These are phyloP conservation scores for Misgurnus anguillicaudatus DNA, from an alignment of 2,113 vertebrate genomes.

Conservation along the genomic window DNA sequence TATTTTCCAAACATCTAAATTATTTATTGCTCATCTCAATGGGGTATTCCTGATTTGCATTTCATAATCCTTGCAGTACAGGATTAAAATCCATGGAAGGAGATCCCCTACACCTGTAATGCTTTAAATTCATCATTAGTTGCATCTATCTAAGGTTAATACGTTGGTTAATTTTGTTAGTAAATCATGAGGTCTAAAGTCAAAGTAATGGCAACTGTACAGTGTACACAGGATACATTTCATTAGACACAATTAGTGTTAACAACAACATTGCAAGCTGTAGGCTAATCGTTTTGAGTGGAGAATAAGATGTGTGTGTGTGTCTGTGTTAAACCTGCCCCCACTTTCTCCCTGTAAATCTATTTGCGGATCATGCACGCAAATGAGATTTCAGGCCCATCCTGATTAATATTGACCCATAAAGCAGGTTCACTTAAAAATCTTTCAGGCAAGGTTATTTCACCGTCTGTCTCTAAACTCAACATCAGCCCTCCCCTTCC, in stretches of 20 bases:
- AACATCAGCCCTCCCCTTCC: not conserved
- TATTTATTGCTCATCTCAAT: constrained; percentile 1
- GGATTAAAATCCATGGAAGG: not conserved
- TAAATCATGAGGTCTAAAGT: not conserved
- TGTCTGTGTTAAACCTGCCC: constrained; percentile 4
- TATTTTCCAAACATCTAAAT: constrained; percentile 19
- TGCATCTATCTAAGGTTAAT: not conserved
- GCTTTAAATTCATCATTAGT: constrained; percentile 4
- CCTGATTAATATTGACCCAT: constrained; percentile 22
- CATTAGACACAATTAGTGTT: no score
- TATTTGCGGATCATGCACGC: not conserved
- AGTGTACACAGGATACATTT: no score
- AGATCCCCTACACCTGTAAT: constrained; percentile 18
- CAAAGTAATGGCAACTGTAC: no score
- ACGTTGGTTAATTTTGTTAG: not conserved
- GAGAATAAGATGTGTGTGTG: not conserved
- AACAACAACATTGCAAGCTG: no score
- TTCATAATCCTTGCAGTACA: not conserved
- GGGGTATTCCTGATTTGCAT: not conserved
- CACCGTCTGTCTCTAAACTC: not conserved
- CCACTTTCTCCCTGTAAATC: not conserved
- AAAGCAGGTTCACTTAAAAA: constrained; percentile 14
- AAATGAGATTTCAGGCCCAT: constrained; percentile 5
- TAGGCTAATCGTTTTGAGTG: no score
- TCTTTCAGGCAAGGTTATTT: constrained; percentile 18